Percentiles rank a stretch among this genome's conserved stretches.
Evolutionary conservation across 2,797 vertebrate species (phyloP).

Genomic region (Pantherophis alleghaniensis): DNA sequence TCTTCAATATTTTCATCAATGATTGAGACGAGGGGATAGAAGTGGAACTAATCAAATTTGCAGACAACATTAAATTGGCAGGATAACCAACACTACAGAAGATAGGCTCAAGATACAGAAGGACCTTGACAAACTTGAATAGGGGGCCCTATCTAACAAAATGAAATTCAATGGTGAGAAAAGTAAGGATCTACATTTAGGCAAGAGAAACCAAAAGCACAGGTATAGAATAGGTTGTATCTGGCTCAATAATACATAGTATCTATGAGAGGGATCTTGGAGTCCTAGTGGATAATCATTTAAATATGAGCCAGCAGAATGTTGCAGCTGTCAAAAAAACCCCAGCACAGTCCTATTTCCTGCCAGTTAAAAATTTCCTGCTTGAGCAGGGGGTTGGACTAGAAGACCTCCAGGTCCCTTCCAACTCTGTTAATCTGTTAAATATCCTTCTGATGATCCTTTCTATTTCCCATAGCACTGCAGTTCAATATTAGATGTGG

Average conservation of each 20-base stretch:
- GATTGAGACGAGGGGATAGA: not conserved
- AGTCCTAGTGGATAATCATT: not conserved
- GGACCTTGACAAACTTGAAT: not conserved
- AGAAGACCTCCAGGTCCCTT: not conserved
- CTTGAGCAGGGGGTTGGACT: not conserved
- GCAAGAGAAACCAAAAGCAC: not conserved
- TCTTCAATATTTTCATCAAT: not conserved
- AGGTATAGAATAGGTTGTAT: not conserved
- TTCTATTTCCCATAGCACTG: not conserved
- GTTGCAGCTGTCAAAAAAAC: not conserved
- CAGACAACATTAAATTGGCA: not conserved
- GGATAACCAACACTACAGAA: not conserved
- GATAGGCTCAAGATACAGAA: not conserved
- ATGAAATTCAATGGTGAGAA: not conserved
- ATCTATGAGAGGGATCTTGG: not conserved
- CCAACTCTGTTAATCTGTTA: not conserved
- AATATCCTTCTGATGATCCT: not conserved
- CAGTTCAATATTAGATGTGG: not conserved
- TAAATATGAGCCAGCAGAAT: not conserved
- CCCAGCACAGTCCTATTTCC: not conserved
- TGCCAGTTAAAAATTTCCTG: not conserved
- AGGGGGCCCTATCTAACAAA: not conserved
- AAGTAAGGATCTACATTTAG: not conserved
- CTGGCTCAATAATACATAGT: not conserved
- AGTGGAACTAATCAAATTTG: not conserved